These are phyloP conservation scores for Paedocypris sp. DNA, from an alignment of 2,113 vertebrate species.

Conservation along the genomic window DNA sequence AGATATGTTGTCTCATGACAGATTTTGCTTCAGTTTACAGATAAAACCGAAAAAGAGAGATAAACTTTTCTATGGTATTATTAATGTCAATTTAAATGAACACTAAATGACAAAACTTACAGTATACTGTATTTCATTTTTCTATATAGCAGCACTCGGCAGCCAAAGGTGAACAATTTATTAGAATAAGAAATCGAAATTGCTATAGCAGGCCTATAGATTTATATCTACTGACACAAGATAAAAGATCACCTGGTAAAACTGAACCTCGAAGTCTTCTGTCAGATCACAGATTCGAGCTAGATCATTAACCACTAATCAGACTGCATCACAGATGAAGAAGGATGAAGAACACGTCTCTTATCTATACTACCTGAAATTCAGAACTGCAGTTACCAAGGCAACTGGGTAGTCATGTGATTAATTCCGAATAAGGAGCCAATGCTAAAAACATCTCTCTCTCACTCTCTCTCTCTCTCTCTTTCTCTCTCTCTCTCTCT, in stretches of 20 bases:
- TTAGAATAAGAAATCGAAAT: no score
- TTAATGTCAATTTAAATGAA: not conserved
- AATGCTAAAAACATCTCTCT: not conserved
- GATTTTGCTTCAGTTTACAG: not conserved
- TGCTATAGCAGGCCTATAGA: no score
- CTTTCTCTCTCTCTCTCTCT: not conserved
- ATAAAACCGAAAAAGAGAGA: not conserved
- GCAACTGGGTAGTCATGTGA: conserved; percentile 28
- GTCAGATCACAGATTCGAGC: conserved; percentile 2
- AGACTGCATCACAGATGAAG: not conserved
- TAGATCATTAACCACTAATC: conserved; percentile 11
- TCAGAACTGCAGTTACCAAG: conserved; percentile 32
- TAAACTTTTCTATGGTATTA: not conserved
- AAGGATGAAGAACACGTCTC: not conserved
- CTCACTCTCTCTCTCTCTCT: not conserved
- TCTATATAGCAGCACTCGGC: no score
- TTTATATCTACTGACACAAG: no score
- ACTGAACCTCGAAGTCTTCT: not conserved
- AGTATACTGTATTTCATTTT: no score
- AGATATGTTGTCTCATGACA: no score
- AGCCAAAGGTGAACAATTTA: no score
- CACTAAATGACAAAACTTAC: not conserved
- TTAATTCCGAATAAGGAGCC: not conserved
- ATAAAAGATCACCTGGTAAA: not conserved
- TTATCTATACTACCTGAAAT: conserved; percentile 15